Evolutionary conservation across 2,888 invertebrate species (phyloP), one percentile per base, ranked within the genome.

Genomic region (Hemistola chrysoprasaria): DNA sequence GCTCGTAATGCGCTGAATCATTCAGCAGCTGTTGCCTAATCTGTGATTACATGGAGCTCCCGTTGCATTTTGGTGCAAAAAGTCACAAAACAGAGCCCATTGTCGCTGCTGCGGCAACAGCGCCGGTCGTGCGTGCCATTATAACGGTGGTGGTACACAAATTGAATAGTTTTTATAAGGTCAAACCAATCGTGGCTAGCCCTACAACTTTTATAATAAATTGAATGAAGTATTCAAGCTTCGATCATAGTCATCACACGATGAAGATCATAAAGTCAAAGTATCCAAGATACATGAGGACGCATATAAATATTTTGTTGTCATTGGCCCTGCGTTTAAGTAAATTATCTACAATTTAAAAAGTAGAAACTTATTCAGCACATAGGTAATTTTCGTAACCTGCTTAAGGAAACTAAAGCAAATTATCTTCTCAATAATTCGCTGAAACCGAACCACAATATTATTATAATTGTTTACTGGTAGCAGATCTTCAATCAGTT

Each of bases 21-120:
- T 59, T 52, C 8, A 22, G 22, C 26, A 1, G 36, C 38, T 47
- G 32, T 33, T 50, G 36, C 24, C 26, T 42, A 56, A 57, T 54
- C 66, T 62, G 62, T 62, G 63, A 65, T 36, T 26, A 27, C 34
- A 37, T 37, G 26, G 11, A 26, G 38, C 30, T 39, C 70, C 65
- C 62, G 75, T 66, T 81, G 83, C 83, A 85, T 77, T 77, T 75
- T 58, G 67, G 61, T 81, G 84, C 78, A 86, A 85, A 86, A 86
- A 83, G 16, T 16, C 4, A 60, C 54, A 69, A 65, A 71, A 65
- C 54, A 43, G 42, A 40, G 52, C 50, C 58, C 62, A 61, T 71
- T 69, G 69, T 61, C 37, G 49, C 40, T 33, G 53, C 34, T 41
- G 56, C 57, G 62, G 52, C 50, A 51, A 44, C 55, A 59, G 56